Percentiles rank a stretch among this genome's conserved stretches.
phyloP scores from a whole-genome alignment of 2,888 invertebrate species.

The Taphrorychus bicolor region DNA sequence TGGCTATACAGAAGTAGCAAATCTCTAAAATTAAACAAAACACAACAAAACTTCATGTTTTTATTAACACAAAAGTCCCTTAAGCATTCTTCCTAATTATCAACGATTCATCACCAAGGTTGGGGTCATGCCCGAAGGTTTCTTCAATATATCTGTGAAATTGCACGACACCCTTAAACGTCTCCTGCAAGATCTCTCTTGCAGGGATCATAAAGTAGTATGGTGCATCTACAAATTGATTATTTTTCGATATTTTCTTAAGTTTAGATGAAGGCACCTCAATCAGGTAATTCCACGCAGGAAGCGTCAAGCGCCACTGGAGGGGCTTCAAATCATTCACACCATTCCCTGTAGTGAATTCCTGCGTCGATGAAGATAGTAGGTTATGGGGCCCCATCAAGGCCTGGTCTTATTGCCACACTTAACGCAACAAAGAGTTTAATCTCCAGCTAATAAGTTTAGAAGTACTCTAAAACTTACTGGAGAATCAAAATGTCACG shows the following conservation, averaged over 20 bases:
- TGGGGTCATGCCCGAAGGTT: conserved; percentile 15
- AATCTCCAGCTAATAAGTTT: not conserved
- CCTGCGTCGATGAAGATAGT: conserved; percentile 68
- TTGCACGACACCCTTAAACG: conserved; percentile 66
- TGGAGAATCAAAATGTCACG: conserved; percentile 65
- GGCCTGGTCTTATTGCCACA: conserved; percentile 63
- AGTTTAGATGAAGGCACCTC: conserved; percentile 20
- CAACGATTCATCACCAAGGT: too few species aligned
- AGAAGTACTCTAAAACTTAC: not conserved
- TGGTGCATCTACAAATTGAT: conserved; percentile 25
- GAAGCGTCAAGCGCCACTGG: conserved; percentile 65
- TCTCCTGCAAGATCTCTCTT: conserved; percentile 64
- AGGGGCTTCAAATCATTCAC: conserved; percentile 69
- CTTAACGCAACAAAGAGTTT: conserved; percentile 50
- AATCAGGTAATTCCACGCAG: conserved; percentile 68
- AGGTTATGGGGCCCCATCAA: conserved; percentile 59
- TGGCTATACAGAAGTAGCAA: too few species aligned
- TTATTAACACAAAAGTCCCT: too few species aligned
- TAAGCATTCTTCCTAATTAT: too few species aligned
- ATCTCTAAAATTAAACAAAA: too few species aligned
- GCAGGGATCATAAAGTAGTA: conserved; percentile 67
- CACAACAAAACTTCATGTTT: too few species aligned
- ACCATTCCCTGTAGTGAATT: conserved; percentile 76
- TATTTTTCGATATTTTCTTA: not conserved
- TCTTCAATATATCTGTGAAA: conserved; percentile 58